phyloP scores from a whole-genome alignment of 2,888 invertebrate species.

The Agapostemon virescens region DNA sequence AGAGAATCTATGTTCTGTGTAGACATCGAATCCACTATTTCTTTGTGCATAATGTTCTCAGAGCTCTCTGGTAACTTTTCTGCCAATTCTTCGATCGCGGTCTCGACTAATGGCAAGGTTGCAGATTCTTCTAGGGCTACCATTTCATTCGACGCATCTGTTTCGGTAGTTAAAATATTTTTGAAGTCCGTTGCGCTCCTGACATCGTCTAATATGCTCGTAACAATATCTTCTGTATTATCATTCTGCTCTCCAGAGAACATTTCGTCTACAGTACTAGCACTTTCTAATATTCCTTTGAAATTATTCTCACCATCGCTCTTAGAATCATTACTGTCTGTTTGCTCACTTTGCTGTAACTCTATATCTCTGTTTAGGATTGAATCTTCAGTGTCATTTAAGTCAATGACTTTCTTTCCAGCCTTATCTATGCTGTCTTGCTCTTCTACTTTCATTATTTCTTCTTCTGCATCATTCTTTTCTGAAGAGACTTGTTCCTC shows the following conservation, averaged over 20 bases:
- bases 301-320: constrained; percentile 24
- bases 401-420: not conserved
- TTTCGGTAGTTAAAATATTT: constrained; percentile 62
- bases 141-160: constrained; percentile 43
- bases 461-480: constrained; percentile 25
- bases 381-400: not conserved
- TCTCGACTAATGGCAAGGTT: constrained; percentile 45
- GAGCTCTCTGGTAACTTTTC: constrained; percentile 61
- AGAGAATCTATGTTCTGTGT: constrained; percentile 65
- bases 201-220: constrained; percentile 57
- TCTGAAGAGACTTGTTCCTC: constrained; percentile 17
- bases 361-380: constrained; percentile 13
- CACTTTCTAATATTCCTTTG: constrained; percentile 54
- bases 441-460: constrained; percentile 12
- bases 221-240: constrained; percentile 64
- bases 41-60: constrained; percentile 60
- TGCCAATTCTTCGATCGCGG: constrained; percentile 46
- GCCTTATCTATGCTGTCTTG: not conserved
- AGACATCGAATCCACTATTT: constrained; percentile 59
- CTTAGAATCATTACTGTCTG: constrained; percentile 36
- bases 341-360: constrained; percentile 11
- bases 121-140: constrained; percentile 38
- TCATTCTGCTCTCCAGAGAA: constrained; percentile 63
- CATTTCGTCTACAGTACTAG: constrained; percentile 52
- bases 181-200: constrained; percentile 61